Percentiles rank a stretch among this genome's conserved stretches.
Evolutionary conservation across 2,113 vertebrate genomes (phyloP).

Genomic region (Neogobius melanostomus): DNA sequence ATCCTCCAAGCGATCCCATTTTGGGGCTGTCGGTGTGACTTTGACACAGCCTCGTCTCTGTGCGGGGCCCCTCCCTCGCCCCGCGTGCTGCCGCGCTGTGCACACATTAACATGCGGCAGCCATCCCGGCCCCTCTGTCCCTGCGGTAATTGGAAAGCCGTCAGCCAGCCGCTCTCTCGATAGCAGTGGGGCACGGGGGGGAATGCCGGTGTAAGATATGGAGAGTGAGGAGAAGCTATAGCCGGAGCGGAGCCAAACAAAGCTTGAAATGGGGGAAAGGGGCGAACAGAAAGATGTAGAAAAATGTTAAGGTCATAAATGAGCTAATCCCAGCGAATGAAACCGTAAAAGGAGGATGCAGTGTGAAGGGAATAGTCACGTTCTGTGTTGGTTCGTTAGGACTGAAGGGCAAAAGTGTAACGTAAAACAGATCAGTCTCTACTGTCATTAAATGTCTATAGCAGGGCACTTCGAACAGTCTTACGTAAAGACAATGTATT

Average conservation of each 20-base stretch:
- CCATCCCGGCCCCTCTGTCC: constrained; percentile 61
- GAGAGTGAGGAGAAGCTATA: constrained; percentile 35
- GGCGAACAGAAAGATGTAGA: constrained; percentile 8
- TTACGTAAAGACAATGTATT: constrained; percentile 1
- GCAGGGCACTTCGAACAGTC: not conserved
- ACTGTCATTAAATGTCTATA: constrained; percentile 1
- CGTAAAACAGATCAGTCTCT: constrained; percentile 16
- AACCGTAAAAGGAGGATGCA: constrained; percentile 27
- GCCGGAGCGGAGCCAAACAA: constrained; percentile 45
- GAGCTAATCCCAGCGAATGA: constrained; percentile 29
- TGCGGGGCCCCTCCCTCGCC: constrained; percentile 10
- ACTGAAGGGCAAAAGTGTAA: constrained; percentile 8
- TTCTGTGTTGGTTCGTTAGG: constrained; percentile 14
- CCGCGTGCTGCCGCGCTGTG: constrained; percentile 28
- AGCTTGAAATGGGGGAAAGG: constrained; percentile 20
- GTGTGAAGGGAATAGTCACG: not conserved
- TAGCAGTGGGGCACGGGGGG: constrained; percentile 30
- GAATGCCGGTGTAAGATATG: constrained; percentile 28
- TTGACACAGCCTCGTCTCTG: constrained; percentile 19
- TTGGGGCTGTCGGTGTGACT: constrained; percentile 22
- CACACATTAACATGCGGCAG: constrained; percentile 73
- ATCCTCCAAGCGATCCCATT: constrained; percentile 1
- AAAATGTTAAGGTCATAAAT: constrained; percentile 20
- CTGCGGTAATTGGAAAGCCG: constrained; percentile 79
- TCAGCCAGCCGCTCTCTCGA: constrained; percentile 68